Conservation (phyloP, 1,140 invertebrate genomes). For the Tetragnatha versicolor region DNA sequence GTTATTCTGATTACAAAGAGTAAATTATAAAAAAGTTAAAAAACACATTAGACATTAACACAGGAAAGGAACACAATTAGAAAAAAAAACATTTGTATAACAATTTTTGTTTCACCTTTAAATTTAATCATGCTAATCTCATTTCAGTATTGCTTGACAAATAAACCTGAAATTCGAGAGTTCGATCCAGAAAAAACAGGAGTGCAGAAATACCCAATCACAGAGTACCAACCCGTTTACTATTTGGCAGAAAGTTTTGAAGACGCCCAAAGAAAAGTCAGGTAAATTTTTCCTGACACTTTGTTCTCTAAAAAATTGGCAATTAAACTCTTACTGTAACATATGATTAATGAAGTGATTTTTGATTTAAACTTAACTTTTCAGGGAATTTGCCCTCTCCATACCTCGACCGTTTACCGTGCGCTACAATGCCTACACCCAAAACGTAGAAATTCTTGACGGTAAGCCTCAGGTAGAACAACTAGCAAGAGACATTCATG, state of each 20-base stretch:
- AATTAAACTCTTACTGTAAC: neutral
- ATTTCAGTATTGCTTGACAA: slow-evolving; percentile 80
- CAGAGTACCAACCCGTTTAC: slow-evolving; percentile 96
- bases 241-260: slow-evolving; percentile 98
- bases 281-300: slow-evolving; percentile 69
- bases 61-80: no score
- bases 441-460: slow-evolving; percentile 92
- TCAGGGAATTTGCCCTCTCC: slow-evolving; percentile 86
- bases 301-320: neutral
- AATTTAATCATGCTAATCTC: no score
- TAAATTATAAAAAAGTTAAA: no score
- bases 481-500: slow-evolving; percentile 77
- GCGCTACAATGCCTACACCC: slow-evolving; percentile 97
- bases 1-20: no score
- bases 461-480: slow-evolving; percentile 82
- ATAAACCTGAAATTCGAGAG: slow-evolving; percentile 78
- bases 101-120: no score
- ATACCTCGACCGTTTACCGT: slow-evolving; percentile 96
- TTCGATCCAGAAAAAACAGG: slow-evolving; percentile 93
- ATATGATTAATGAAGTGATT: neutral
- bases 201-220: slow-evolving; percentile 95
- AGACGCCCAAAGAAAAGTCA: slow-evolving; percentile 98
- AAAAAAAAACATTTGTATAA: no score
- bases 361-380: slow-evolving; percentile 59
- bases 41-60: no score